Percentiles rank a stretch among this genome's conserved stretches.
Evolutionary conservation across 2,797 vertebrate species (phyloP).

Genomic region (Allobates femoralis): DNA sequence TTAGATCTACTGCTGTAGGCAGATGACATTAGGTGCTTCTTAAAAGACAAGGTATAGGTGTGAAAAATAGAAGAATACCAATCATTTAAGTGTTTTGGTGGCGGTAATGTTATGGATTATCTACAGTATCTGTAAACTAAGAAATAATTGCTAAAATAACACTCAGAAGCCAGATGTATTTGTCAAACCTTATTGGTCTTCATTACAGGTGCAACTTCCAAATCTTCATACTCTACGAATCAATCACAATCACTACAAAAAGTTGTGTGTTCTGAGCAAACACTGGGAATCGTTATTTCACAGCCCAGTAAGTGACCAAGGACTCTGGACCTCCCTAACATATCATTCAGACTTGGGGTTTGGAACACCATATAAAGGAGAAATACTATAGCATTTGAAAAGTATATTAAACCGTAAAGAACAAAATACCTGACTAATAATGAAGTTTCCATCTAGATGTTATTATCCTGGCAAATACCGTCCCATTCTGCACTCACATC

Average conservation of each 20-base stretch:
- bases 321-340: background rate
- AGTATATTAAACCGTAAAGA: background rate
- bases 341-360: background rate
- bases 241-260: background rate
- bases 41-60: background rate
- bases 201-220: background rate
- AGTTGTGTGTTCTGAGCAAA: background rate
- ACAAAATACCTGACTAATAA: background rate
- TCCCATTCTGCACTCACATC: background rate
- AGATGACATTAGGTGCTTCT: background rate
- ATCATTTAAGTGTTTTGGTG: background rate
- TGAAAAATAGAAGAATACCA: background rate
- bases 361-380: background rate
- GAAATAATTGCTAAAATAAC: background rate
- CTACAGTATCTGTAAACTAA: background rate
- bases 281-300: background rate
- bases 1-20: background rate
- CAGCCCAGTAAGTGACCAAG: no score
- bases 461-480: background rate
- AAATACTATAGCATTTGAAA: background rate
- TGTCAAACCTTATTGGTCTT: background rate
- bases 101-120: background rate
- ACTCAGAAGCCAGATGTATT: background rate
- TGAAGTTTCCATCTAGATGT: background rate
- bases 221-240: background rate